Base-by-base conservation (phyloP, 2,888 invertebrate species). In the Hetaerina titia region DNA sequence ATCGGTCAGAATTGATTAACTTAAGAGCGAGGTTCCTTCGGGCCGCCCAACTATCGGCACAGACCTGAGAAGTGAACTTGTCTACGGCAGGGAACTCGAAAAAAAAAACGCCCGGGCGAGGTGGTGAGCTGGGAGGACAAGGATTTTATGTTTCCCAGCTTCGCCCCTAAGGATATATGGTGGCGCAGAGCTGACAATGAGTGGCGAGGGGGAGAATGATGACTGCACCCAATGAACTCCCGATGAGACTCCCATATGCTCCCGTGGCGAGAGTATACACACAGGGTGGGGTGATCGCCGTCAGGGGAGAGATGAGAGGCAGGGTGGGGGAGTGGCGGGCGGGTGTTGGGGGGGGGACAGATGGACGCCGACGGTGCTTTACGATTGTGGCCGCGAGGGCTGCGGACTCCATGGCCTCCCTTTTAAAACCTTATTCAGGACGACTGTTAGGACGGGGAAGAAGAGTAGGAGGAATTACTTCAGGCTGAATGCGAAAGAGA, bases 161-260 rank as follows among this genome's bases (percentile, higher is more conserved):
- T 81, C 81, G 13, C 81, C 81, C 31, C 15, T 1, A 25, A 11
- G 31, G 31, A 25, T 17, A 25, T n/a, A 56, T 31, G 45, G 92
- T 45, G 56, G 69, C 56, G 19, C 45, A 69, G 25, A n/a, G 17
- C 45, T 15, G 90, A 45, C 45, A 45, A 45, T 45, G 45, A 90
- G 31, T 15, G n/a, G 88, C 19, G 64, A 63, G 19, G 63, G 90
- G 31, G 90, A 64, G 63, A 56, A 8, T 9, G 92, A 69, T 8
- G 45, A 45, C 25, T 45, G 90, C 69, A 74, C 90, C 90, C 90
- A 90, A 90, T 63, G 63, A 11, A 57, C 69, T 19, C 69, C 9
- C 17, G 90, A 64, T 64, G 63, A 64, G 92, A n/a, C 69, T 92
- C 89, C 22, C 89, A n/a, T 58, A 56, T 92, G 56, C 56, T 60